Evolutionary conservation across 2,797 vertebrate species (phyloP).

Genomic region (Toxotes lorentzi): DNA sequence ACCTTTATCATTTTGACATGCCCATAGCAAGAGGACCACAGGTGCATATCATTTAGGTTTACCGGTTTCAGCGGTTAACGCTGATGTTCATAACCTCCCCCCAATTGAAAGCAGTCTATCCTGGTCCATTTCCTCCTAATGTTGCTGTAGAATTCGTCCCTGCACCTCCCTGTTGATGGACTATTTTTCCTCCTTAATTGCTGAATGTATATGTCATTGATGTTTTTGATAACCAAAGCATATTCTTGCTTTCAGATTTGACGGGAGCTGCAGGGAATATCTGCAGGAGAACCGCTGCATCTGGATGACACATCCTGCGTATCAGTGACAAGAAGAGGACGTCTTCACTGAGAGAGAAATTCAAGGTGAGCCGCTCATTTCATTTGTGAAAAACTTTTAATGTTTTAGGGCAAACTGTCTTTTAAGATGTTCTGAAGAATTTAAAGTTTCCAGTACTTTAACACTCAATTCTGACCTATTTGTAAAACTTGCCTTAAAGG

Average conservation of each 20-base stretch:
- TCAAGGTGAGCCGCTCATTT: neutral
- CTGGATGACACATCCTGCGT: neutral
- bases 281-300: neutral
- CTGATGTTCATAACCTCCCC: neutral
- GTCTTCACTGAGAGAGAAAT: no score
- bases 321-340: neutral
- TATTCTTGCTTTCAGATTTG: neutral
- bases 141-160: neutral
- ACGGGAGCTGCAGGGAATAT: neutral
- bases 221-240: neutral
- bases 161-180: neutral
- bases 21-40: neutral
- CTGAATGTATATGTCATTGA: no score
- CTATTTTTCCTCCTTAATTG: no score
- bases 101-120: neutral
- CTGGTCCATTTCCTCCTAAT: neutral
- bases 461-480: no score
- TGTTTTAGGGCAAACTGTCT: neutral
- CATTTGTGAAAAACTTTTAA: neutral
- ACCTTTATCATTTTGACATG: neutral
- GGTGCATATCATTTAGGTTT: neutral
- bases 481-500: no score
- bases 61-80: neutral
- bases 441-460: no score
- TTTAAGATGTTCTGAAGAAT: neutral